A percentile compares a stretch with the other conserved stretches of the same genome.
phyloP scores from a whole-genome alignment of 30 jellyfish, hydroid and myxozoan species.

The Aurelia aurita region DNA sequence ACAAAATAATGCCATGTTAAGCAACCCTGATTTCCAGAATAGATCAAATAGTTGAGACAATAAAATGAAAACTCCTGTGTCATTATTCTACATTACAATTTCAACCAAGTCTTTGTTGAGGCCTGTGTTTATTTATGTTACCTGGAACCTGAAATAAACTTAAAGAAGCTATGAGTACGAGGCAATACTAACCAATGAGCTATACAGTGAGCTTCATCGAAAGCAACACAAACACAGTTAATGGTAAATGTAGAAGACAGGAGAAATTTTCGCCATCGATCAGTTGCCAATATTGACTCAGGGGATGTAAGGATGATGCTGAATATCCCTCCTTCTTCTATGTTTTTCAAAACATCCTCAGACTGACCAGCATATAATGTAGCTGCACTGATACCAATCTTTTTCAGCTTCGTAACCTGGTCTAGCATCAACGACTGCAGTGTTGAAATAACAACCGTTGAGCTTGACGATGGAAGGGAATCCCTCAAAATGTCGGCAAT shows the following conservation, averaged over 20 bases:
- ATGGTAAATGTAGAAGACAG: slow-evolving; percentile 10
- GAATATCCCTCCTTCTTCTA: slow-evolving; percentile 14
- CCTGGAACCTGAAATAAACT: too few species aligned
- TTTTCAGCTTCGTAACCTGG: slow-evolving; percentile 16
- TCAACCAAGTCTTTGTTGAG: too few species aligned
- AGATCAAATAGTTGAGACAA: too few species aligned
- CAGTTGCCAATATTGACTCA: slow-evolving; percentile 33
- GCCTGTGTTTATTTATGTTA: too few species aligned
- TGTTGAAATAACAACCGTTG: slow-evolving; percentile 11
- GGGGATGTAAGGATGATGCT: slow-evolving; percentile 38
- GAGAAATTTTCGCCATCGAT: slow-evolving; percentile 35
- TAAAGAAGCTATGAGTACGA: too few species aligned
- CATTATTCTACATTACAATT: too few species aligned
- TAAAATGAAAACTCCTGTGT: too few species aligned
- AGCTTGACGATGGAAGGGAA: not conserved
- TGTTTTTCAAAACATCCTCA: slow-evolving; percentile 14
- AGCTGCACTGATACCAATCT: slow-evolving; percentile 33
- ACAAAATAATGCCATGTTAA: too few species aligned
- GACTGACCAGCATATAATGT: slow-evolving; percentile 31
- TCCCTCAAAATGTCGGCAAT: slow-evolving; percentile 37
- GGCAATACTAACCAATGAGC: slow-evolving; percentile 38
- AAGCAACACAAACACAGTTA: slow-evolving; percentile 37
- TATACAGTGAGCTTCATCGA: slow-evolving; percentile 59
- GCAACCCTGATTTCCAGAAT: too few species aligned
- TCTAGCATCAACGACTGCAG: slow-evolving; percentile 37